A percentile compares a stretch with the other conserved stretches of the same genome.
Evolutionary conservation across 2,888 invertebrate species (phyloP).

Genomic region (Stenchaetothrips biformis): DNA sequence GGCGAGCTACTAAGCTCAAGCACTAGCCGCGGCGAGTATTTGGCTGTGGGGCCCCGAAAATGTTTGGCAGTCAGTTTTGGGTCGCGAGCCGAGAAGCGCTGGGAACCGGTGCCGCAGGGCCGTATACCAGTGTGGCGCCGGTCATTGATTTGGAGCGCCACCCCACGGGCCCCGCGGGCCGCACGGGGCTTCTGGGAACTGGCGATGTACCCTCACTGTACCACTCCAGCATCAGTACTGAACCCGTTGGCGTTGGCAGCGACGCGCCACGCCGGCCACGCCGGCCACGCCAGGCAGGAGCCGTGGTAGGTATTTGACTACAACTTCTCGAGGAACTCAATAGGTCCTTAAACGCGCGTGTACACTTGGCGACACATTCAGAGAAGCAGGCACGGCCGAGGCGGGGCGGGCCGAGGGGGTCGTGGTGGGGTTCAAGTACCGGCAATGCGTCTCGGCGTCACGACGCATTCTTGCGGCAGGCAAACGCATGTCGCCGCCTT

Average conservation of each 20-base stretch:
- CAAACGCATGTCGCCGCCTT: no score
- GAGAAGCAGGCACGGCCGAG: background rate
- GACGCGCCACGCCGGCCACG: background rate
- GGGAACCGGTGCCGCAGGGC: no score
- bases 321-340: constrained; percentile 20
- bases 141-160: background rate
- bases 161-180: background rate
- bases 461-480: background rate
- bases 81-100: no score
- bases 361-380: constrained; percentile 16
- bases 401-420: background rate
- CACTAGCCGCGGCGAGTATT: background rate
- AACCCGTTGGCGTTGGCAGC: background rate
- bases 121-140: background rate
- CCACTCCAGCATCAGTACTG: background rate
- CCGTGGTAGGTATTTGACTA: constrained; percentile 3
- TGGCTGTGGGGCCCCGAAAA: no score
- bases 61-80: no score
- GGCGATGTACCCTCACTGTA: constrained; percentile 6
- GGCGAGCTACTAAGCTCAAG: no score
- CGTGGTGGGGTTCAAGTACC: background rate
- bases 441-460: background rate
- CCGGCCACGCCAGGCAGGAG: background rate
- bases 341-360: constrained; percentile 22
- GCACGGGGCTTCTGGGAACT: background rate